Conservation (phyloP, 2,797 vertebrate genomes). For the Pseudochirops corinnae region DNA sequence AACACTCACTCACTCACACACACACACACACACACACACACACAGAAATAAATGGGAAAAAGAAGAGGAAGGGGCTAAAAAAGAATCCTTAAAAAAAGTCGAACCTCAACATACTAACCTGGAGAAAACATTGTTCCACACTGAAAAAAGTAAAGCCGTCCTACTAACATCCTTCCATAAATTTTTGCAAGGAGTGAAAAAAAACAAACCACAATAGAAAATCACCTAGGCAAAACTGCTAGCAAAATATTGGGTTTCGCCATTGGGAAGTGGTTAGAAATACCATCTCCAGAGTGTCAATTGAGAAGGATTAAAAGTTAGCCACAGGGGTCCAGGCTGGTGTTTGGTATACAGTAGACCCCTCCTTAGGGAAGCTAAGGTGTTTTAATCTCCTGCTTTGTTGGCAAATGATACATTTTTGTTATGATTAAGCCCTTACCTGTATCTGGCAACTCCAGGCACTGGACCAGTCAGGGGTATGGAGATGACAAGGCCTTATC, state of each 20-base stretch:
- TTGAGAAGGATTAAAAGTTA: background rate
- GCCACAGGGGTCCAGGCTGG: background rate
- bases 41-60: background rate
- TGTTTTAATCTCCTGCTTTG: background rate
- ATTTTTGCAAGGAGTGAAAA: conserved; percentile 9
- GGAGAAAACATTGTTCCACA: conserved; percentile 70
- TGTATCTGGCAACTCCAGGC: background rate
- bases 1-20: conserved; percentile 50
- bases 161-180: background rate
- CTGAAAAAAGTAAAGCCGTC: background rate
- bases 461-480: background rate
- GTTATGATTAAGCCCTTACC: background rate
- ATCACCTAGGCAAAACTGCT: background rate
- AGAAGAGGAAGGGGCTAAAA: conserved; percentile 11
- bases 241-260: conserved; percentile 32
- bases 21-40: background rate
- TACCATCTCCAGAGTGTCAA: background rate
- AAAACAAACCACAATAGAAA: conserved; percentile 11
- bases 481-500: background rate
- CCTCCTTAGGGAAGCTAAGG: background rate
- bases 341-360: background rate
- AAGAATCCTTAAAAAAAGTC: conserved; percentile 19
- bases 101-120: background rate
- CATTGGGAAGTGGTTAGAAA: conserved; percentile 2
- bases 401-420: background rate